Evolutionary conservation across 2,888 invertebrate genomes (phyloP).

Genomic region (Abrostola tripartita): DNA sequence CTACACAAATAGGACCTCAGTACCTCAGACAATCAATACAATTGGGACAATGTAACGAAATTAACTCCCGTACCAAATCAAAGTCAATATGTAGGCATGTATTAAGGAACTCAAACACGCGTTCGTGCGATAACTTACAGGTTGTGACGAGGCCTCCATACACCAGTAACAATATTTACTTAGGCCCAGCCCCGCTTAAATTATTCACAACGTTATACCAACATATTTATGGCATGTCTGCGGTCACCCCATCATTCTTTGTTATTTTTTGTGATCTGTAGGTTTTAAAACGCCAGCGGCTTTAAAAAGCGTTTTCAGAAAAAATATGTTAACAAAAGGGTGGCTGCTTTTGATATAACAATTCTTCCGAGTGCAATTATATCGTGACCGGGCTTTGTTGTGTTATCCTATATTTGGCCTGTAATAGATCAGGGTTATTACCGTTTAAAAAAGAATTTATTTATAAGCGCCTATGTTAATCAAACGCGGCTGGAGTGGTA

Average conservation of each 20-base stretch:
- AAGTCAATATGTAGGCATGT: slow-evolving; percentile 57
- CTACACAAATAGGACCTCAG: slow-evolving; percentile 32
- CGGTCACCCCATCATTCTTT: slow-evolving; percentile 68
- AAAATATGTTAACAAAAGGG: slow-evolving; percentile 32
- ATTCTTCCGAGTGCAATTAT: slow-evolving; percentile 11
- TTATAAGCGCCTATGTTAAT: too few relatives aligned
- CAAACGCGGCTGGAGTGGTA: too few relatives aligned
- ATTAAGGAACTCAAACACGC: slow-evolving; percentile 65
- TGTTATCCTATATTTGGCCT: background rate
- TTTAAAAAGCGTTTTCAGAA: slow-evolving; percentile 55
- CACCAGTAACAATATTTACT: slow-evolving; percentile 72
- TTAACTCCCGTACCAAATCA: slow-evolving; percentile 53
- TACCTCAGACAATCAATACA: slow-evolving; percentile 41
- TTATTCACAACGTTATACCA: slow-evolving; percentile 76
- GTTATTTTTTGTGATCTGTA: slow-evolving; percentile 63
- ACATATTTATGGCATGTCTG: slow-evolving; percentile 75
- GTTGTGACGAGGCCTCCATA: slow-evolving; percentile 59
- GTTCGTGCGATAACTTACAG: slow-evolving; percentile 69
- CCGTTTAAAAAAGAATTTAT: too few relatives aligned
- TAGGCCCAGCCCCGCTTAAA: slow-evolving; percentile 74
- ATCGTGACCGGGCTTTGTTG: slow-evolving; percentile 7
- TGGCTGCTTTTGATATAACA: slow-evolving; percentile 29
- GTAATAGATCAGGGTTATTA: too few relatives aligned
- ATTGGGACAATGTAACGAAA: slow-evolving; percentile 52
- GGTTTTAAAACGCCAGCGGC: slow-evolving; percentile 60